Base-by-base conservation (phyloP, 2,888 invertebrate species). In the Girardia tigrina region DNA sequence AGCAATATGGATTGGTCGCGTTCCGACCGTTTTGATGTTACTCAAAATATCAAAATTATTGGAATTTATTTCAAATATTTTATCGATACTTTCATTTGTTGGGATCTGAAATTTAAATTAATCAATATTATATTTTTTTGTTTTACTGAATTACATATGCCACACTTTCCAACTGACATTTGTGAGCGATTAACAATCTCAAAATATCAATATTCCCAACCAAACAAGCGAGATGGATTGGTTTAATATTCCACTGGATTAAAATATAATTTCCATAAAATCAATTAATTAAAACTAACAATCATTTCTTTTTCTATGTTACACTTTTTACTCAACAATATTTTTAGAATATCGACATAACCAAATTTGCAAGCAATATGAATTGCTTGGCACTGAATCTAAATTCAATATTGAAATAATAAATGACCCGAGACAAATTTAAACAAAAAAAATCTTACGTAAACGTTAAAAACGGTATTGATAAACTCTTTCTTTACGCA, bases 201-300 rank as follows among this genome's bases (percentile, higher is more conserved):
- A 56, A n/a, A 2, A 56, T 56, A 20, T 56, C 56, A 56, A 56
- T 16, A 56, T 56, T 56, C 23, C 56, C 56, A n/a, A 56, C 56
- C 56, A 56, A n/a, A 56, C 56, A 56, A n/a, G n/a, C 56, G n/a
- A 56, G n/a, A n/a, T 56, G 56, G n/a, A 56, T n/a, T 23, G 56
- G 56, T 56, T 56, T 56, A 23, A 56, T 56, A 56, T 56, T 56
- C 56, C 56, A 56, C 56, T 56, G 36, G 36, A 36, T 36, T 16
- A 36, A 36, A 36, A 36, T 36, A 12, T 16, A 8, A 36, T 12
- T 12, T 12, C 16, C 36, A 8, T 12, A 8, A 16, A 8, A 36
- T 36, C 36, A 36, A 36, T n/a, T n/a, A 36, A 36, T 36, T 8
- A 36, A 36, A 36, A 56, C 56, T 56, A 20, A 56, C 56, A 56